Base-by-base conservation (phyloP, 1,140 invertebrate species). In the Argopecten irradians region DNA sequence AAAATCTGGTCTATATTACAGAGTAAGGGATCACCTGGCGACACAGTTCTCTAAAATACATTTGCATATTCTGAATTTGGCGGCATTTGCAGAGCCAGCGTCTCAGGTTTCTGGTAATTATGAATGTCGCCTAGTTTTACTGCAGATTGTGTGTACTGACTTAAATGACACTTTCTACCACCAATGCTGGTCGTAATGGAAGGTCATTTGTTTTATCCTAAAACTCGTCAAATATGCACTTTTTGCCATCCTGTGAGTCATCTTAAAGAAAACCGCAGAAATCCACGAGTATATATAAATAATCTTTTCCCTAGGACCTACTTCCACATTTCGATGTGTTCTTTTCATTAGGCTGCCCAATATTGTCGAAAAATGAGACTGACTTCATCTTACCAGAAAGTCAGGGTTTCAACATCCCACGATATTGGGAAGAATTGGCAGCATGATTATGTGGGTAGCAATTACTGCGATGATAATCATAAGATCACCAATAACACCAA, bases 11-110 rank as follows among this genome's bases (percentile, higher is more conserved):
- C 28, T 71, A 71, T 28, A 71, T 71, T 71, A 71, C 55, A 71
- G n/a, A n/a, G 1, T 71, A 28, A 71, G 16, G 22, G 28, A 71
- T 71, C 22, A 8, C 55, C 55, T 71, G 55, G 55, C 55, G 55
- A 71, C 55, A 28, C 55, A 22, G 28, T 71, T 71, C 55, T 71
- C 55, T n/a, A 71, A 71, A 71, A 71, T n/a, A 71, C 55, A 71
- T 71, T 71, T 71, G 55, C 55, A 28, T 71, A 28, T 71, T n/a
- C 28, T 71, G 55, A 71, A 71, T 71, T 71, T 71, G 55, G 55
- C 55, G 55, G 55, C 55, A 5, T 71, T 71, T 71, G 22, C 55
- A 71, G 55, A 71, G 28, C 55, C 28, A 16, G 55, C 55, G 55
- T 71, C 22, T 71, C 2, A 28, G 55, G n/a, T 71, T 71, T 28